phyloP scores from a whole-genome alignment of 2,888 invertebrate species.

The Pachydiplax longipennis region DNA sequence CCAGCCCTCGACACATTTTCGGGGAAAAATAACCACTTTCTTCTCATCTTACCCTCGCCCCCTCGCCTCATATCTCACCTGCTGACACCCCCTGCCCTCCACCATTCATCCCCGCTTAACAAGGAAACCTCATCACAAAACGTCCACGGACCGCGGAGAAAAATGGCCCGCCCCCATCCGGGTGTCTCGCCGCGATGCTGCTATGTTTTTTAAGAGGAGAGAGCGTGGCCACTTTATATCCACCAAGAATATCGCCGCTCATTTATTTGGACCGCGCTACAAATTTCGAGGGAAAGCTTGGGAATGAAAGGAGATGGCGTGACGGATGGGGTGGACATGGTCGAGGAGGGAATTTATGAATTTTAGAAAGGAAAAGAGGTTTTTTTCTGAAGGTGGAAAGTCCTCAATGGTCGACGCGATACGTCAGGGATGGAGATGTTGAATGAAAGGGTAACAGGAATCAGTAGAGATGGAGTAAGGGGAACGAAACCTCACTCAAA shows the following conservation, averaged over 20 bases:
- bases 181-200: background rate
- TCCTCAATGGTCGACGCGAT: background rate
- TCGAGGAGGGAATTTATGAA: background rate
- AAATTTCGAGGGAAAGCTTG: background rate
- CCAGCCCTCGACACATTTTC: background rate
- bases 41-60: background rate
- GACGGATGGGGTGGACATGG: background rate
- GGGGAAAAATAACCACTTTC: background rate
- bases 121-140: constrained; percentile 9
- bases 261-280: background rate
- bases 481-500: too few species aligned
- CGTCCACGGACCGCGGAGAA: background rate
- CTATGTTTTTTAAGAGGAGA: background rate
- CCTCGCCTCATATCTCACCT: background rate
- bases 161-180: background rate
- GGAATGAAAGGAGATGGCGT: background rate
- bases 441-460: background rate
- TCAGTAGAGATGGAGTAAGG: too few species aligned
- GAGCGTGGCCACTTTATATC: background rate
- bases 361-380: background rate
- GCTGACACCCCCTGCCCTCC: background rate
- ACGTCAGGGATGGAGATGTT: background rate
- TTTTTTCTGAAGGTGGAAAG: background rate
- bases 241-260: constrained; percentile 2
- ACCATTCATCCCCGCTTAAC: constrained; percentile 1